A percentile compares a stretch with the other conserved stretches of the same genome.
Conservation (phyloP, 1,140 invertebrate species). For the Drosophila navojoa region DNA sequence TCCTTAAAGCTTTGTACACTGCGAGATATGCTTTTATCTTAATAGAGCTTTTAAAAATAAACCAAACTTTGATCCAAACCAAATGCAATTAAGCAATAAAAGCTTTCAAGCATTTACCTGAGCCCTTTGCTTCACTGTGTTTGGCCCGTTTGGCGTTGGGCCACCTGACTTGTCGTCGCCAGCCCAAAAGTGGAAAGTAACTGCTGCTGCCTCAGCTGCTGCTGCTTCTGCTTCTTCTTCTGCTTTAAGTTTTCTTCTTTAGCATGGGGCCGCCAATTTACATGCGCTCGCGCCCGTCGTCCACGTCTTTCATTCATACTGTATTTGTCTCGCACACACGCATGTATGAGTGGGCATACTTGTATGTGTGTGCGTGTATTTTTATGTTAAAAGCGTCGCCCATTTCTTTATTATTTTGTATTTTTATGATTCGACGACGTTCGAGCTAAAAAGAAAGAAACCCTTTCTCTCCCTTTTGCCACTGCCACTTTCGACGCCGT, state of each 20-base stretch:
- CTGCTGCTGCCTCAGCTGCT: conserved; percentile 13
- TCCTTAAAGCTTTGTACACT: no score
- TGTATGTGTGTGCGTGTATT: conserved; percentile 29
- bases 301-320: conserved; percentile 41
- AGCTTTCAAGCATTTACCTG: not conserved
- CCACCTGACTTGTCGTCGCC: conserved; percentile 52
- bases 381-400: conserved; percentile 76
- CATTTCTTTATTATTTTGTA: conserved; percentile 75
- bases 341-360: not conserved
- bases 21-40: no score
- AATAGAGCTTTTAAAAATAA: no score
- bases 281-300: conserved; percentile 50
- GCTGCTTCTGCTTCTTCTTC: no score
- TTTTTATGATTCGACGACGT: conserved; percentile 70
- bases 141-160: conserved; percentile 44
- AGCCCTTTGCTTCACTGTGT: conserved; percentile 15
- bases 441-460: conserved; percentile 60
- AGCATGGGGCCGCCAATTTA: conserved; percentile 61
- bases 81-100: not conserved
- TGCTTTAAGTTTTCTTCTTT: no score
- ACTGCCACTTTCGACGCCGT: conserved; percentile 31
- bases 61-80: no score
- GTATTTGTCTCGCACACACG: not conserved
- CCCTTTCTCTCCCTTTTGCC: conserved; percentile 66
- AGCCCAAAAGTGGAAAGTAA: conserved; percentile 75